Base-by-base conservation (phyloP, 1,140 invertebrate species). In the Drosophila baimaii region DNA sequence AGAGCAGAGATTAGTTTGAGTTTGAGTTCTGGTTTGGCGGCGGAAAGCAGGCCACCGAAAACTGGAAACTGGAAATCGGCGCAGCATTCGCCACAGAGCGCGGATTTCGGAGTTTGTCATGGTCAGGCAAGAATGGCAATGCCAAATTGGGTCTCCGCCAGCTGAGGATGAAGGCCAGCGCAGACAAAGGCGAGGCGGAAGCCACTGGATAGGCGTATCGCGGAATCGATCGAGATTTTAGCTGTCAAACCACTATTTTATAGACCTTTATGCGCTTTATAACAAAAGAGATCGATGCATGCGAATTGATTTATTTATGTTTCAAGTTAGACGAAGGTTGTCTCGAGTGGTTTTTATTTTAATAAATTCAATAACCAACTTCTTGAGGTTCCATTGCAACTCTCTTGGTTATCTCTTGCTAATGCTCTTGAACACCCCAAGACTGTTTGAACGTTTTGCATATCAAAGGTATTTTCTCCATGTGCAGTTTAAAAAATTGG, bases 21-120 rank as follows among this genome's bases (percentile, higher is more conserved):
- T 77, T 55, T 44, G 58, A 73, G 63, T 78, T 62, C 54, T 56
- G 63, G 74, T 79, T 85, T 76, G 74, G 54, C 46, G 37, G 46
- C 56, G 55, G 46, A 88, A 86, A 88, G 56, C 84, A 80, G 83
- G 83, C 81, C 84, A 79, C 59, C 64, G 59, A 78, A 85, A 85
- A 74, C 76, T 71, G 51, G 66, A 82, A 84, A 84, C 79, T 71
- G 51, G 63, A 86, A 84, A 84, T 77, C 73, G 80, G 81, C 77
- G 39, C 77, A 73, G 59, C 79, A 86, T 88, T 88, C 83, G 83
- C 84, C 68, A 88, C 79, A 79, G 68, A 55, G 66, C 46, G 58
- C 68, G 68, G 80, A 83, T 73, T 83, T 83, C 39, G 23, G 61
- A 52, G 52, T 66, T 66, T 63, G 69, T 57, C 58, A 86, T 71